These are phyloP conservation scores for Lithosia quadra DNA, from an alignment of 2,888 invertebrate species.

Conservation along the genomic window DNA sequence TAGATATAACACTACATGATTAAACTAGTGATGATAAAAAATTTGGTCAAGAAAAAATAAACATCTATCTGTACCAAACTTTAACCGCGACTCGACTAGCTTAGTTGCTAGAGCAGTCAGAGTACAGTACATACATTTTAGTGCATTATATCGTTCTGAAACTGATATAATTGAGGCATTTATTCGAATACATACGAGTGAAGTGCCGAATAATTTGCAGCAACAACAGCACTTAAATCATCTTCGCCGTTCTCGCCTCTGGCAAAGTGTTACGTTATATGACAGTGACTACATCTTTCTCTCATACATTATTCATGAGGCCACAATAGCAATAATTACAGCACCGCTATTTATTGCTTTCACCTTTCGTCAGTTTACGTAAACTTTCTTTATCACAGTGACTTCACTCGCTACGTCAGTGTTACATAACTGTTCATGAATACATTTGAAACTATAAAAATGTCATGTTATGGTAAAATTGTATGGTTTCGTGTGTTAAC, in stretches of 20 bases:
- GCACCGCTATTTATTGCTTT: slow-evolving; percentile 73
- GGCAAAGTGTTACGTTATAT: slow-evolving; percentile 61
- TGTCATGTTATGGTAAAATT: slow-evolving; percentile 8
- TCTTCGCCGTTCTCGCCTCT: slow-evolving; percentile 41
- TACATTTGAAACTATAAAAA: slow-evolving; percentile 26
- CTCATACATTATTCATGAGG: slow-evolving; percentile 74
- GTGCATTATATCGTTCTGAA: not conserved
- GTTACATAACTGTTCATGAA: slow-evolving; percentile 51
- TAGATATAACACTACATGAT: not conserved
- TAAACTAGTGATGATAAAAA: not conserved
- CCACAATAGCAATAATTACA: slow-evolving; percentile 75
- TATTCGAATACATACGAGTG: not conserved
- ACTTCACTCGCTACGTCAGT: slow-evolving; percentile 58
- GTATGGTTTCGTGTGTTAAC: slow-evolving; percentile 9
- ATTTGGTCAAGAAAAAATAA: not conserved
- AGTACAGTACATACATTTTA: not conserved
- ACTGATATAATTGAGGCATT: not conserved
- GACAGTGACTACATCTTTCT: slow-evolving; percentile 70
- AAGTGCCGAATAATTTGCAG: slow-evolving; percentile 8
- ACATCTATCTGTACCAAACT: not conserved
- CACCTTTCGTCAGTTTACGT: slow-evolving; percentile 70
- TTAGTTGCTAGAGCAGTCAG: not conserved
- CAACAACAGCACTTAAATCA: slow-evolving; percentile 32
- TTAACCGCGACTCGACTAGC: not conserved
- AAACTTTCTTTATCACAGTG: slow-evolving; percentile 73